These are phyloP conservation scores for Eulacestoma nigropectus DNA, from an alignment of 2,113 vertebrate genomes.

Conservation along the genomic window DNA sequence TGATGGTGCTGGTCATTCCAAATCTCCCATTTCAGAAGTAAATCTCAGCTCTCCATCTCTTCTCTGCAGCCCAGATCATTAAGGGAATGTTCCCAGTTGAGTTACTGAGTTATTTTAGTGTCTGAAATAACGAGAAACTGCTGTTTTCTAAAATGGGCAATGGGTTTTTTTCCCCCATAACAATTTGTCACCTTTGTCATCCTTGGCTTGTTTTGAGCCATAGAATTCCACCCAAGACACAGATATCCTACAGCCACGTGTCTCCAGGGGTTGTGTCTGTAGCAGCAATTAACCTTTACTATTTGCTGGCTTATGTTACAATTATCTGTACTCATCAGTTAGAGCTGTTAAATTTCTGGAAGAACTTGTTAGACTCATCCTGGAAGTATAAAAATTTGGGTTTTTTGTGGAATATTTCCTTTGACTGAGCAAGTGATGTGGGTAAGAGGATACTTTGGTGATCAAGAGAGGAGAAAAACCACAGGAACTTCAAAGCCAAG, in stretches of 20 bases:
- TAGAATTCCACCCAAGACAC: neutral
- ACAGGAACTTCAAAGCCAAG: neutral
- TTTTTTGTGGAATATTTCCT: neutral
- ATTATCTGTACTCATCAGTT: neutral
- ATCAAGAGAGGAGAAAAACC: neutral
- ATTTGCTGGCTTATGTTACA: neutral
- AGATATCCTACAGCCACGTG: neutral
- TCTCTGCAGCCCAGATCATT: accelerated
- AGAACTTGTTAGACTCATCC: neutral
- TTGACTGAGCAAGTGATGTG: neutral
- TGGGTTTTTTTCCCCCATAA: neutral
- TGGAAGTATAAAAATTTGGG: neutral
- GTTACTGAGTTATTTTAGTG: neutral
- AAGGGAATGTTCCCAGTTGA: neutral
- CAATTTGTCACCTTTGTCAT: neutral
- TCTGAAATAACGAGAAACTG: neutral
- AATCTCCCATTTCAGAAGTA: neutral
- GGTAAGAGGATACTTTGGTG: neutral
- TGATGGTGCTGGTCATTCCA: neutral
- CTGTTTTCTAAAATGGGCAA: neutral
- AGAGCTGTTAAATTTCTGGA: neutral
- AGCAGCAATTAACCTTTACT: slow-evolving; percentile 8
- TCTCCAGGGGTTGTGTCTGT: neutral
- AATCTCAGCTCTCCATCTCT: neutral
- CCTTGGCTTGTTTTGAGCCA: neutral